Evolutionary conservation across 1,140 invertebrate species (phyloP).

Genomic region (Lutraria rhynchaena): DNA sequence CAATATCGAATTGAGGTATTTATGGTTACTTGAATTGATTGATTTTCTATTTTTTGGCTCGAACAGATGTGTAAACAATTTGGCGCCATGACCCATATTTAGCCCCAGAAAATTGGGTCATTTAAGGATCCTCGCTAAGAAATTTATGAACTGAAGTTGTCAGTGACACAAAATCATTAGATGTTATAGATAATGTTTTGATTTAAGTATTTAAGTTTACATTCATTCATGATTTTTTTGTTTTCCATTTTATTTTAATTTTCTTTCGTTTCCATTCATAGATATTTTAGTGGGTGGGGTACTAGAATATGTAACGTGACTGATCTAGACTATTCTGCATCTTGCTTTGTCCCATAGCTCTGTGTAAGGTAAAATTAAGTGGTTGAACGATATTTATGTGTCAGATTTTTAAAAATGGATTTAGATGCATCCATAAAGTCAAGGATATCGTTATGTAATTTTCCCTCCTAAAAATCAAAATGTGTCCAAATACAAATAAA

Average conservation of each 20-base stretch:
- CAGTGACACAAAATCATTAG: neutral
- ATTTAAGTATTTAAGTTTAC: neutral
- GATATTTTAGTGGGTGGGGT: neutral
- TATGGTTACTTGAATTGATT: neutral
- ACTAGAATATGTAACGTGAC: neutral
- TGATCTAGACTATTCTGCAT: no score
- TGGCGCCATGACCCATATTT: constrained; percentile 39
- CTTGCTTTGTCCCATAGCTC: no score
- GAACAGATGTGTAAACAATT: constrained; percentile 12
- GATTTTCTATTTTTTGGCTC: neutral
- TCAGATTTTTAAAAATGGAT: no score
- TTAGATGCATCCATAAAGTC: no score
- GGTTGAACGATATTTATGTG: no score
- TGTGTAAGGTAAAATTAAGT: no score
- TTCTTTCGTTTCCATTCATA: constrained; percentile 34
- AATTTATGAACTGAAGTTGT: neutral
- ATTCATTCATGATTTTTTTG: neutral
- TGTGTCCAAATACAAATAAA: no score
- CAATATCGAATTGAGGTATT: constrained; percentile 75
- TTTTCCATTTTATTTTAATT: constrained; percentile 19
- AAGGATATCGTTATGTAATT: no score
- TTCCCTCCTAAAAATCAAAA: no score
- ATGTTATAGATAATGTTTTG: neutral
- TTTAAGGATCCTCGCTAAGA: neutral
- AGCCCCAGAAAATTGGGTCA: neutral